Conservation (phyloP, 2,113 vertebrate genomes). For the Thamnophis sirtalis region DNA sequence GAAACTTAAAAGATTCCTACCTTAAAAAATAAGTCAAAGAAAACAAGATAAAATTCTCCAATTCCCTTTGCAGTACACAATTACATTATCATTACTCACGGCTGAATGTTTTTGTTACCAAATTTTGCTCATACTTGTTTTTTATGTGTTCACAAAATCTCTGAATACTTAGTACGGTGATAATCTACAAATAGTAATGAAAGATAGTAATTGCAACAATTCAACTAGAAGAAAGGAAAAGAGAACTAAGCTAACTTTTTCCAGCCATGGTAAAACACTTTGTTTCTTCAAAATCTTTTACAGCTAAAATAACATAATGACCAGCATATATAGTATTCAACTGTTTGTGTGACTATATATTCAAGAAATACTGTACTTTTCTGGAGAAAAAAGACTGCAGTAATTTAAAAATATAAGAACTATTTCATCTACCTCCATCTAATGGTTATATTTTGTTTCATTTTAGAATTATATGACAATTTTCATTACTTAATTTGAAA, state of each 20-base stretch:
- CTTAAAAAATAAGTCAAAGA: background rate
- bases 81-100: background rate
- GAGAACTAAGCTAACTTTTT: background rate
- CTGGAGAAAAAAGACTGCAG: background rate
- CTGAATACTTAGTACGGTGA: background rate
- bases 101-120: background rate
- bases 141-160: background rate
- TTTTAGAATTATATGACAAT: background rate
- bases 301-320: background rate
- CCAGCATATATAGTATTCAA: background rate
- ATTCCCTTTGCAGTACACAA: background rate
- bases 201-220: background rate
- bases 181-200: background rate
- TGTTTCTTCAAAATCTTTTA: background rate
- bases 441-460: background rate
- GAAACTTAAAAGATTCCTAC: background rate
- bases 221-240: background rate
- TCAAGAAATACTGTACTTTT: background rate
- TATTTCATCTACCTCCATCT: background rate
- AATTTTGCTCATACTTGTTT: background rate
- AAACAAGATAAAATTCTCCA: background rate
- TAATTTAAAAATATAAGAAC: background rate
- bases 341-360: background rate
- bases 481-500: background rate
- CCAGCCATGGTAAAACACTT: background rate